Conservation (phyloP, 2,797 vertebrate genomes). For the Myoxocephalus aenaeus region DNA sequence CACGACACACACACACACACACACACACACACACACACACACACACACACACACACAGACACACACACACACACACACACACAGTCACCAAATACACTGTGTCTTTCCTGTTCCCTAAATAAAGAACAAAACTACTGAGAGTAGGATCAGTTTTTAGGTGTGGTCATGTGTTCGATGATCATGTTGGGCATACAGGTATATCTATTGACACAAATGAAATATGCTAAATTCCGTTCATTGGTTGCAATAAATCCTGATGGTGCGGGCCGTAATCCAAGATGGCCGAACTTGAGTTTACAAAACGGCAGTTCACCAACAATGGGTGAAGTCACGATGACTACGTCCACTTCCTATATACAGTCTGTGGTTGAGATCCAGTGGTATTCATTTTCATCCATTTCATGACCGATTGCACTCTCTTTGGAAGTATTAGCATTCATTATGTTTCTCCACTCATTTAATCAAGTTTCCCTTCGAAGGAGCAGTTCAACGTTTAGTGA, state of each 20-base stretch:
- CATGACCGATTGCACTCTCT: no score
- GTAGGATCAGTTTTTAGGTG: not conserved
- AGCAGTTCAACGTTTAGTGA: not conserved
- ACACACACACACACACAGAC: no score
- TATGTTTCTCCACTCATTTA: not conserved
- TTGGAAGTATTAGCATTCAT: no score
- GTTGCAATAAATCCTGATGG: not conserved
- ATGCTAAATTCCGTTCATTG: not conserved
- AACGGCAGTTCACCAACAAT: no score
- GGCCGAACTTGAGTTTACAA: no score
- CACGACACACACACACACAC: not conserved
- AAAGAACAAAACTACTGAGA: not conserved
- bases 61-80: no score
- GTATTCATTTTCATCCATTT: no score
- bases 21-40: no score
- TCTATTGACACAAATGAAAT: not conserved
- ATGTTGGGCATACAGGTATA: not conserved
- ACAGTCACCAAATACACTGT: not conserved
- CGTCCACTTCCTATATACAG: no score
- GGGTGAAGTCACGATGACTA: no score
- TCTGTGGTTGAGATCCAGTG: no score
- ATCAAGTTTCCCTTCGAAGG: not conserved
- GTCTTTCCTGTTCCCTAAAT: not conserved
- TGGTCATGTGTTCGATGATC: not conserved
- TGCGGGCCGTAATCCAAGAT: no score